A percentile compares a stretch with the other conserved stretches of the same genome.
These are phyloP conservation scores for Uloborus plumipes DNA, from an alignment of 2,888 invertebrate genomes.

Conservation along the genomic window DNA sequence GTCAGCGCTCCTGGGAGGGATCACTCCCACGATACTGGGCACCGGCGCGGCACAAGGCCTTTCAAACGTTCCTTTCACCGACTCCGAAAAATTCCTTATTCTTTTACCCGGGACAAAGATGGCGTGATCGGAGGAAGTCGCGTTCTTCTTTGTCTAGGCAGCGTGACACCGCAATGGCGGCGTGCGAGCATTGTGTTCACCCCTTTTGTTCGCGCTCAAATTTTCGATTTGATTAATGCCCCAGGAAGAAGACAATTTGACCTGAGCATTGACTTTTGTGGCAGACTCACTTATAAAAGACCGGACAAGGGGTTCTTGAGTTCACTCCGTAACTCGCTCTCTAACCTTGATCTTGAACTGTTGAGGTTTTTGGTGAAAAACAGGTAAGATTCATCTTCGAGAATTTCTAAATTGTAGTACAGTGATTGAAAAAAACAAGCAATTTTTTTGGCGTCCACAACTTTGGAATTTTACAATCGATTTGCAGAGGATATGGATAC, in stretches of 20 bases:
- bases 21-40: not conserved
- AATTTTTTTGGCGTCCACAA: too few relatives aligned
- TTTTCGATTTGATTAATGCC: slow-evolving; percentile 24
- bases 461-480: too few relatives aligned
- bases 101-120: slow-evolving; percentile 27
- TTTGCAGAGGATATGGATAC: too few relatives aligned
- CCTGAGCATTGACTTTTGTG: slow-evolving; percentile 43
- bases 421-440: too few relatives aligned
- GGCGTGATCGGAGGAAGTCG: slow-evolving; percentile 18
- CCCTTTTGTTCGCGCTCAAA: not conserved
- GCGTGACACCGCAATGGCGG: slow-evolving; percentile 10
- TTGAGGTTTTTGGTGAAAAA: not conserved
- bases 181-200: slow-evolving; percentile 16
- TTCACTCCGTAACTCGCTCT: slow-evolving; percentile 5
- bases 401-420: too few relatives aligned
- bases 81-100: slow-evolving; percentile 19
- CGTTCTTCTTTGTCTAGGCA: slow-evolving; percentile 7
- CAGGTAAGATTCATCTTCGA: slow-evolving; percentile 10
- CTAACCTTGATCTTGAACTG: slow-evolving; percentile 17
- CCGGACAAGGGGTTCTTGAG: not conserved
- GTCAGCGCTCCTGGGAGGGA: too few relatives aligned
- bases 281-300: slow-evolving; percentile 12
- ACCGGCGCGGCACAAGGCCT: not conserved
- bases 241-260: slow-evolving; percentile 43
- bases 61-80: not conserved